Conservation (phyloP, 1,140 invertebrate genomes). For the Cardiocondyla obscurior region DNA sequence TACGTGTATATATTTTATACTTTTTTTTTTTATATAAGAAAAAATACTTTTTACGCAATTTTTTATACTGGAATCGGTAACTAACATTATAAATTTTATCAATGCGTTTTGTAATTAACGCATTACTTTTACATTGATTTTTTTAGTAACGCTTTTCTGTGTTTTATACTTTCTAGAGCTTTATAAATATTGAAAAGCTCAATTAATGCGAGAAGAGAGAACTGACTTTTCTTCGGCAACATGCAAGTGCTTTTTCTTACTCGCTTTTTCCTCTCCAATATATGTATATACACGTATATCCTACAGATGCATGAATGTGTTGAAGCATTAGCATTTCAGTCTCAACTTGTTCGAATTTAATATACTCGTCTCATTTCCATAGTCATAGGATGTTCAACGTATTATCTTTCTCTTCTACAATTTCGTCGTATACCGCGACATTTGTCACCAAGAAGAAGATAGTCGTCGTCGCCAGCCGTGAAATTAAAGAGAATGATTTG, state of each 20-base stretch:
- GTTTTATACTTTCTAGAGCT: conserved; percentile 32
- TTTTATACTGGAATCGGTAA: not conserved
- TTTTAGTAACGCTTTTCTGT: conserved; percentile 55
- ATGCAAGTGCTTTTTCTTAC: not conserved
- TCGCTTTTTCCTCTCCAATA: not conserved
- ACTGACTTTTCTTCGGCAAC: conserved; percentile 40
- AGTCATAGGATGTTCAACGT: conserved; percentile 29
- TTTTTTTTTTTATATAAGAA: not conserved
- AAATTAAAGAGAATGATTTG: conserved; percentile 52
- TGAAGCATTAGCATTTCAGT: conserved; percentile 31
- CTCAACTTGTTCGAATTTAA: conserved; percentile 40
- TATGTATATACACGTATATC: too few relatives aligned
- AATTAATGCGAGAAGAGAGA: conserved; percentile 59
- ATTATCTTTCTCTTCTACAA: conserved; percentile 39
- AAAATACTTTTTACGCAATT: not conserved
- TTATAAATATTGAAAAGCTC: conserved; percentile 70
- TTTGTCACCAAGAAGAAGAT: conserved; percentile 25
- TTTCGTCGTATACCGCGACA: conserved; percentile 7
- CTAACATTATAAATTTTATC: not conserved
- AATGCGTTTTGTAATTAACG: not conserved
- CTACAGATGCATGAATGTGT: not conserved
- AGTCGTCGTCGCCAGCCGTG: not conserved
- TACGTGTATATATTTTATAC: not conserved
- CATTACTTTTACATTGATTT: conserved; percentile 53
- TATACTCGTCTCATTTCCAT: conserved; percentile 42